phyloP scores from a whole-genome alignment of 2,113 vertebrate species.

The Xerus inauris region DNA sequence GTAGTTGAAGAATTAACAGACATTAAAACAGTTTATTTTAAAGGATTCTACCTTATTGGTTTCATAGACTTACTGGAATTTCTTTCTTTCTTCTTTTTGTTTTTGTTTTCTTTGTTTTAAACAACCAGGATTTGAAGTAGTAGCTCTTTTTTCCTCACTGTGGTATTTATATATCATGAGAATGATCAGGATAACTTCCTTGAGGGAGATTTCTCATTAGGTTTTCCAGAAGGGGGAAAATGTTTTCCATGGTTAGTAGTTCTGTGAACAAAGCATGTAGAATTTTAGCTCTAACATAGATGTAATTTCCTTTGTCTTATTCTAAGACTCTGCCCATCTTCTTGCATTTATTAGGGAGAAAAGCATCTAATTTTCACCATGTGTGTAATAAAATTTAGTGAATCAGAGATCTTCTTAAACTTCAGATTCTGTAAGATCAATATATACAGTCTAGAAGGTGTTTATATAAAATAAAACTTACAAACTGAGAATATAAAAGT shows the following conservation, averaged over 20 bases:
- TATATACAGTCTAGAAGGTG: background rate
- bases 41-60: background rate
- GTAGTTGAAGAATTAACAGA: background rate
- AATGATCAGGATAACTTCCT: background rate
- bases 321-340: background rate
- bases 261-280: background rate
- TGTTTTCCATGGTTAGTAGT: background rate
- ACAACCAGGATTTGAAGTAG: background rate
- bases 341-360: background rate
- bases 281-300: background rate
- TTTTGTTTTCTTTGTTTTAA: no score
- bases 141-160: background rate
- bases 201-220: background rate
- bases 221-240: background rate
- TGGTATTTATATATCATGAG: background rate
- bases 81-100: no score
- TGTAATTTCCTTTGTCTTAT: background rate
- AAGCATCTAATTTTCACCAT: background rate
- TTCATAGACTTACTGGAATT: background rate
- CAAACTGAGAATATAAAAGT: background rate
- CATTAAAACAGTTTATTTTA: background rate
- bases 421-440: background rate
- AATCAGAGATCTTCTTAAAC: background rate
- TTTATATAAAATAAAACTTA: constrained; percentile 26
- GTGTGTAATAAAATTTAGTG: background rate